Percentiles rank a stretch among this genome's conserved stretches.
phyloP scores from a whole-genome alignment of 37 sponge, comb jelly and placozoan species.

The Theonella swinhoei region DNA sequence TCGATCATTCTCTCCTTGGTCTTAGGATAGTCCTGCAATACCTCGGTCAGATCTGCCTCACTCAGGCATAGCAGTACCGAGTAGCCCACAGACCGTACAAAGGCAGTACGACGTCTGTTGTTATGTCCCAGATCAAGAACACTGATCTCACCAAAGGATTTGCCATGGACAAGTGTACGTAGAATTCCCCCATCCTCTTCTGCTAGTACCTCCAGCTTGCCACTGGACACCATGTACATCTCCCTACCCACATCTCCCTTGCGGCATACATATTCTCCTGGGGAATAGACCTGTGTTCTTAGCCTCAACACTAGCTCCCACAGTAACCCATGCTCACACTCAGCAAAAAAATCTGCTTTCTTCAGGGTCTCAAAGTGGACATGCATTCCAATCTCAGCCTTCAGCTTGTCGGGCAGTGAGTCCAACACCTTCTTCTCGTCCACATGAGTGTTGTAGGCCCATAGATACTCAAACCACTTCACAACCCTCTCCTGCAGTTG shows the following conservation, averaged over 20 bases:
- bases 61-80: slow-evolving; percentile 70
- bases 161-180: slow-evolving; percentile 40
- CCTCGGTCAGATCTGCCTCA: slow-evolving; percentile 62
- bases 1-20: slow-evolving; percentile 42
- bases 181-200: slow-evolving; percentile 23
- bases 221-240: slow-evolving; percentile 80
- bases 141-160: slow-evolving; percentile 80
- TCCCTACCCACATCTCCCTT: slow-evolving; percentile 77
- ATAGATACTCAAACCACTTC: slow-evolving; percentile 75
- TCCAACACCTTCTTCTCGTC: slow-evolving; percentile 47
- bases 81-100: slow-evolving; percentile 75
- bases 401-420: slow-evolving; percentile 65
- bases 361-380: slow-evolving; percentile 60
- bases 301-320: slow-evolving; percentile 76
- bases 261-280: slow-evolving; percentile 73
- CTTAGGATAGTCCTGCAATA: slow-evolving; percentile 65
- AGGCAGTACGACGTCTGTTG: slow-evolving; percentile 55
- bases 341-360: slow-evolving; percentile 73
- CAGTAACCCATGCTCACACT: slow-evolving; percentile 70
- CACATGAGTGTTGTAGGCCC: slow-evolving; percentile 53
- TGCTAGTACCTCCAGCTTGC: slow-evolving; percentile 39
- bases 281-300: slow-evolving; percentile 71
- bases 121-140: slow-evolving; percentile 54
- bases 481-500: slow-evolving; percentile 64
- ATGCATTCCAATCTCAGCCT: slow-evolving; percentile 65